Conservation (phyloP, 2,113 vertebrate genomes). For the Bubo scandiacus region DNA sequence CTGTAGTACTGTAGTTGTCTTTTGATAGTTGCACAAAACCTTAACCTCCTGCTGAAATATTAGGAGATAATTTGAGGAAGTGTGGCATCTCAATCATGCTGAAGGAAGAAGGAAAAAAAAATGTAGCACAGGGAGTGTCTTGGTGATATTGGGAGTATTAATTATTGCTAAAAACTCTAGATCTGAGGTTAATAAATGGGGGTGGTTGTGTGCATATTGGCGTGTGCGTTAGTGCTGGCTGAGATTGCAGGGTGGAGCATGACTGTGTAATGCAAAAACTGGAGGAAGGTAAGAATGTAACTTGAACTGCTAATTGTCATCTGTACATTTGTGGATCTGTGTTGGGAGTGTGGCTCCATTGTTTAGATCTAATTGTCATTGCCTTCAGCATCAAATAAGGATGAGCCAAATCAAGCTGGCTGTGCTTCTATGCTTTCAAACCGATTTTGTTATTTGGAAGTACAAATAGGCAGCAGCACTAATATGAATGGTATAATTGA, state of each 20-base stretch:
- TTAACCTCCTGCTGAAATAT: background rate
- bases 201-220: rapidly evolving
- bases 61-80: background rate
- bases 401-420: background rate
- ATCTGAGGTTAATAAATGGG: background rate
- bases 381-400: background rate
- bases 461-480: background rate
- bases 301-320: background rate
- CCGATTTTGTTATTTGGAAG: background rate
- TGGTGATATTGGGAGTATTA: background rate
- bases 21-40: background rate
- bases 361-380: background rate
- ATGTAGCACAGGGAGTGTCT: background rate
- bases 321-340: rapidly evolving
- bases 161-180: background rate
- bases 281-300: background rate
- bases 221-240: background rate
- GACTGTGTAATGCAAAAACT: background rate
- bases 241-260: rapidly evolving
- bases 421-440: background rate
- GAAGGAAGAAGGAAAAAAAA: background rate
- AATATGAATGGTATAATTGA: background rate
- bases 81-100: background rate
- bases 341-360: rapidly evolving
- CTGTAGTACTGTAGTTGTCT: background rate